Evolutionary conservation across 2,797 vertebrate genomes (phyloP), one percentile per base, ranked within the genome.

Genomic region (Borostomias antarcticus): DNA sequence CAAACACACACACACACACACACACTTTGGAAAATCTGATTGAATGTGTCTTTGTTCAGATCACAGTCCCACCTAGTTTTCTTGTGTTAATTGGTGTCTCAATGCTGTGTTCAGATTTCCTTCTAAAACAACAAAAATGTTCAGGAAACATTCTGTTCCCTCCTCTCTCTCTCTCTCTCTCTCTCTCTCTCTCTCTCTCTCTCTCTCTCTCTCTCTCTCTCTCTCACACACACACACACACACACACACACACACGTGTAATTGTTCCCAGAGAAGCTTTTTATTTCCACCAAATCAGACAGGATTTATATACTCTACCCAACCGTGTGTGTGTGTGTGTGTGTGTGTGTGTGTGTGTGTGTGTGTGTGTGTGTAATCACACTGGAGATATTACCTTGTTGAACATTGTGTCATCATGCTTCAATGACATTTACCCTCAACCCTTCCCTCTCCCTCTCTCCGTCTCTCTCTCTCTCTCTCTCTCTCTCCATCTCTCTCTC

Each of bases 271-370:
- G 66, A 69, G 63, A 62, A 76, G 67, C 64, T 71, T 53, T 85
- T 85, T 75, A 82, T 77, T 82, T 70, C 54, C 78, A 75, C n/a
- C n/a, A n/a, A n/a, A 77, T 76, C 62, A 72, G 65, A 58, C 58
- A 52, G 76, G 54, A 81, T 76, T 65, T 35, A 10, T 5, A 15
- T 43, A 15, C 40, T 17, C 40, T 43, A 43, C 37, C 17, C 37
- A 43, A 4, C 37, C 17, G 3, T 1, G 11, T 60, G 58, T 28
- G 35, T 26, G 40, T 43, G 13, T 43, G 40, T 3, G 13, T 3
- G 6, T 61, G 35, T 29, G 15, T 30, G n/a, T 56, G 62, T 67
- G 69, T 54, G 70, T 62, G 35, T 37, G 43, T 53, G 54, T 70
- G 52, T 53, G 74, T 62, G 63, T 62, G 62, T 54, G 65, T 21